A percentile compares a stretch with the other conserved stretches of the same genome.
Conservation (phyloP, 2,113 vertebrate species). For the Ancistrus triradiatus region DNA sequence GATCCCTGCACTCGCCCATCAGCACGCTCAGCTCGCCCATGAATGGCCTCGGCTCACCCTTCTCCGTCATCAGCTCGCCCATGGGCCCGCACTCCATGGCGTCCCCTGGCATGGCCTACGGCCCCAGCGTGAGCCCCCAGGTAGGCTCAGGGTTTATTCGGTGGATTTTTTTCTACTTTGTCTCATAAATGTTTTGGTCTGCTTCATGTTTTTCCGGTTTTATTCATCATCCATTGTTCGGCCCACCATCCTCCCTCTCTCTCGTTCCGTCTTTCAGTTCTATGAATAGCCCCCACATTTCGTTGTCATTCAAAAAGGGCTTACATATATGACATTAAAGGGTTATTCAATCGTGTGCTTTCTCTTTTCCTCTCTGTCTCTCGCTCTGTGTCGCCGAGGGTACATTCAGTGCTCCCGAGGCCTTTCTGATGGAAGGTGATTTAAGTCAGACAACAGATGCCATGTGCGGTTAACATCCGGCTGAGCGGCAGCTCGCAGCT, state of each 20-base stretch:
- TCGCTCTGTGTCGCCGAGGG: no score
- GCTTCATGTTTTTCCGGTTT: not conserved
- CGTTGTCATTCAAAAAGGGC: no score
- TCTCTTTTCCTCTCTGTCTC: not conserved
- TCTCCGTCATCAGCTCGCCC: conserved; percentile 96
- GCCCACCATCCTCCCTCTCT: not conserved
- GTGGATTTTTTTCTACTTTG: no score
- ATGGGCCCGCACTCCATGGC: conserved; percentile 92
- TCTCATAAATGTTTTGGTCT: not conserved
- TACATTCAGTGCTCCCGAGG: conserved; percentile 52
- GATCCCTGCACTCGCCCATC: conserved; percentile 91
- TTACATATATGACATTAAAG: no score
- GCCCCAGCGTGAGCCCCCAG: conserved; percentile 88
- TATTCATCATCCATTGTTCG: not conserved
- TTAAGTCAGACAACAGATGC: conserved; percentile 71
- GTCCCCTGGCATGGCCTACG: conserved; percentile 84
- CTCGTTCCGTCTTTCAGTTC: conserved; percentile 39
- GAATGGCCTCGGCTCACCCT: conserved; percentile 93
- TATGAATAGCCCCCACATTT: conserved; percentile 53
- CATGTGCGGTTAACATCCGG: conserved; percentile 68
- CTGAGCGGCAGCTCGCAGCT: conserved; percentile 59
- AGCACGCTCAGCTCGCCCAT: conserved; percentile 87
- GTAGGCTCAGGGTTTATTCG: conserved; percentile 63
- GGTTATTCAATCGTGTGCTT: conserved; percentile 40
- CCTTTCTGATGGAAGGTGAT: conserved; percentile 68